A percentile compares a stretch with the other conserved stretches of the same genome.
Conservation (phyloP, 2,888 invertebrate species). For the Elegia similella region DNA sequence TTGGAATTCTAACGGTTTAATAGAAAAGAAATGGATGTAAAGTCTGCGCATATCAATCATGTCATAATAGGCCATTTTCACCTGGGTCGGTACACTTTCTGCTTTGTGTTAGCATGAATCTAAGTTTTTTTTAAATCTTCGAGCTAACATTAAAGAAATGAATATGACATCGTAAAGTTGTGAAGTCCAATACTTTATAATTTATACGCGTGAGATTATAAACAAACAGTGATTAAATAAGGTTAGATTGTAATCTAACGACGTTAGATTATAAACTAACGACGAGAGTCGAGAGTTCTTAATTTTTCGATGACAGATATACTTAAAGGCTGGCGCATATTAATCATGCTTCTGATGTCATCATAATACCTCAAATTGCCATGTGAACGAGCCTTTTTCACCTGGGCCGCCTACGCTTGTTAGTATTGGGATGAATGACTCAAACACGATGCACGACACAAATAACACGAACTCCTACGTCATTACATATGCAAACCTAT, state of each 20-base stretch:
- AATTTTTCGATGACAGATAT: too few species aligned
- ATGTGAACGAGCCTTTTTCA: constrained; percentile 57
- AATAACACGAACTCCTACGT: constrained; percentile 6
- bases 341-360: constrained; percentile 53
- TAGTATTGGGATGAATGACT: constrained; percentile 14
- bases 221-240: too few species aligned
- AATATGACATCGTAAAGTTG: too few species aligned
- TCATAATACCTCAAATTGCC: constrained; percentile 56
- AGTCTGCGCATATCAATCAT: constrained; percentile 49
- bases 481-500: not conserved
- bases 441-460: constrained; percentile 8
- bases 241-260: too few species aligned
- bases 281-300: too few species aligned
- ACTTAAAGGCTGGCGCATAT: constrained; percentile 41
- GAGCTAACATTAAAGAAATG: too few species aligned
- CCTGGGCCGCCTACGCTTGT: constrained; percentile 53
- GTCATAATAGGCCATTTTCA: constrained; percentile 55
- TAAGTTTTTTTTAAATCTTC: too few species aligned
- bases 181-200: too few species aligned
- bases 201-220: too few species aligned
- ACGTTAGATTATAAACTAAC: too few species aligned
- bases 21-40: constrained; percentile 39
- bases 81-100: constrained; percentile 51
- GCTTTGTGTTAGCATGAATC: too few species aligned
- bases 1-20: constrained; percentile 18